Base-by-base conservation (phyloP, 2,888 invertebrate genomes). In the Idaea dimidiata region DNA sequence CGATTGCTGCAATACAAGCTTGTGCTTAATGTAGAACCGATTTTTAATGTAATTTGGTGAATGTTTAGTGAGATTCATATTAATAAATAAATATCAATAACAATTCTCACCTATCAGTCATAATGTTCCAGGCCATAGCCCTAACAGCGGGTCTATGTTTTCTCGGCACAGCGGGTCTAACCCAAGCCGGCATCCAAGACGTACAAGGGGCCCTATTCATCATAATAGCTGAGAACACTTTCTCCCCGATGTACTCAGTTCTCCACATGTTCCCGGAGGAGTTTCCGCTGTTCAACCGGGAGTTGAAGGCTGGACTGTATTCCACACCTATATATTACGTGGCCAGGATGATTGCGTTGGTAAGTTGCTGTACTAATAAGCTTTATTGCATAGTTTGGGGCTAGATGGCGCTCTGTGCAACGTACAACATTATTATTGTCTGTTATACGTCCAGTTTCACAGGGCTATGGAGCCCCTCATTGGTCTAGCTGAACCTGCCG, bases 161-260 rank as follows among this genome's bases (percentile, higher is more conserved):
- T 86, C 93, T 96, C 17, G 97, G 97, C 60, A 95, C 96, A 0
- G 93, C 95, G 6, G 88, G 94, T 0, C 88, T 94, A 0, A 95
- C 96, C 58, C 98, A 97, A 84, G 91, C 94, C 59, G 98, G 97
- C 0, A 95, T 99, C 18, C 97, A 97, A 80, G 96, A 97, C 24
- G 95, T 97, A 0, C 97, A 98, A 82, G 98, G 98, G 5, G 96
- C 96, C 0, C 88, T 98, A 6, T 98, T 98, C 84, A 95, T 97
- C 71, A 94, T 98, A 84, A 96, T 97, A 57, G 95, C 97, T 0
- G 98, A 98, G 91, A 97, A 97, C 79, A 97, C 97, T 0, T 98
- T 98, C 87, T 95, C 95, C 62, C 97, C 97, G 0, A 97, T 98
- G 96, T 98, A 98, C 84, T 96, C 97, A 0, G 96, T 97, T 0